These are phyloP conservation scores for Nemotelus pantherinus DNA, from an alignment of 2,888 invertebrate species.

Conservation along the genomic window DNA sequence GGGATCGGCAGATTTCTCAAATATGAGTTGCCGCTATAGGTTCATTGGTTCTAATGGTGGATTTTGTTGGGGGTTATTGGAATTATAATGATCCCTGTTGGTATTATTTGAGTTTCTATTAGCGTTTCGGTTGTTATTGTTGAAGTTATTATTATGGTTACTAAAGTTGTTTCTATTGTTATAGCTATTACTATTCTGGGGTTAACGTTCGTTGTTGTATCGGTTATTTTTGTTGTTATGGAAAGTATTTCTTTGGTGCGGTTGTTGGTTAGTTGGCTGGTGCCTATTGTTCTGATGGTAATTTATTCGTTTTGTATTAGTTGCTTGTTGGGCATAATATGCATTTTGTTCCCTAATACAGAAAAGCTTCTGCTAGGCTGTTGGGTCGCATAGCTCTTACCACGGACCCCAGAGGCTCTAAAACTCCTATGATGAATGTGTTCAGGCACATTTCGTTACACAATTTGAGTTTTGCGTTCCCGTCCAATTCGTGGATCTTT, in stretches of 20 bases:
- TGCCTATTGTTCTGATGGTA: too few relatives aligned
- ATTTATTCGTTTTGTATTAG: too few relatives aligned
- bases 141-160: background rate
- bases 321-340: background rate
- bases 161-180: too few relatives aligned
- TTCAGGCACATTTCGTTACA: background rate
- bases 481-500: background rate
- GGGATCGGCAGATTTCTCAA: background rate
- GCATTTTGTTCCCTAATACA: constrained; percentile 13
- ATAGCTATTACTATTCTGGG: too few relatives aligned
- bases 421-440: background rate
- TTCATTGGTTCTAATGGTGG: background rate
- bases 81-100: background rate
- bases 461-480: background rate
- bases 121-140: background rate
- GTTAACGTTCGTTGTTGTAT: too few relatives aligned
- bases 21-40: too few relatives aligned
- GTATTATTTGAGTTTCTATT: too few relatives aligned
- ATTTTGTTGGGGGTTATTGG: background rate
- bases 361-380: background rate
- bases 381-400: background rate
- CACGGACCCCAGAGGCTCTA: background rate
- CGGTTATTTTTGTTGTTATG: too few relatives aligned
- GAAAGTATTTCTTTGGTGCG: too few relatives aligned
- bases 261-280: too few relatives aligned